A percentile compares a stretch with the other conserved stretches of the same genome.
phyloP scores from a whole-genome alignment of 2,797 vertebrate genomes.

The Onychomys leucogaster region DNA sequence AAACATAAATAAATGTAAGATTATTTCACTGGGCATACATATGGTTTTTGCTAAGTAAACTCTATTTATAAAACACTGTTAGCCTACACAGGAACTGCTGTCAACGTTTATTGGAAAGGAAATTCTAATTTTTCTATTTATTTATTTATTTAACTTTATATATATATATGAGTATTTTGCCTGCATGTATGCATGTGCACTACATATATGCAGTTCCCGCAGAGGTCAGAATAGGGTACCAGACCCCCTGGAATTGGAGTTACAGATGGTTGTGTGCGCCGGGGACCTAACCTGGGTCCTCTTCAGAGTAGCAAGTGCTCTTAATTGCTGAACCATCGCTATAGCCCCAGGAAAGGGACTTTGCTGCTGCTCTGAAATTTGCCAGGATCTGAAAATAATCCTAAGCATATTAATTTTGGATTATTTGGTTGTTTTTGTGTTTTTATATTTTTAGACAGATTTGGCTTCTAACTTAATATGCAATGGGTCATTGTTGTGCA shows the following conservation, averaged over 20 bases:
- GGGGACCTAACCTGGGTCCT: background rate
- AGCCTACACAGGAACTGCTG: conserved; percentile 79
- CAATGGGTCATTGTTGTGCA: conserved; percentile 62
- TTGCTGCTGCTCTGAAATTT: conserved; percentile 69
- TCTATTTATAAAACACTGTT: conserved; percentile 83
- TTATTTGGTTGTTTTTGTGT: background rate
- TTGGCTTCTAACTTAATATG: conserved; percentile 59
- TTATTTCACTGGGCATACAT: conserved; percentile 82
- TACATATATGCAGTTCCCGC: background rate
- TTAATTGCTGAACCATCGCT: background rate
- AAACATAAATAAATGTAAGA: conserved; percentile 83
- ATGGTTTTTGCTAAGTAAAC: conserved; percentile 83
- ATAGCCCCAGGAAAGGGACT: conserved; percentile 36
- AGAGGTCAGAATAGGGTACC: background rate
- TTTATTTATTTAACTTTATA: background rate
- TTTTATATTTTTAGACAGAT: conserved; percentile 46
- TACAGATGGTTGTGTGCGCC: background rate
- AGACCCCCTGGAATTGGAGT: background rate
- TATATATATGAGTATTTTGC: background rate
- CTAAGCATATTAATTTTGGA: conserved; percentile 52
- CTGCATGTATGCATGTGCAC: background rate
- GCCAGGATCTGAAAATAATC: conserved; percentile 73
- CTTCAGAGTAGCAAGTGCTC: background rate
- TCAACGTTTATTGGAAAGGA: conserved; percentile 79
- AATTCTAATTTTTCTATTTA: conserved; percentile 11